These are phyloP conservation scores for Scatophagus argus DNA, from an alignment of 2,113 vertebrate species.

Conservation along the genomic window DNA sequence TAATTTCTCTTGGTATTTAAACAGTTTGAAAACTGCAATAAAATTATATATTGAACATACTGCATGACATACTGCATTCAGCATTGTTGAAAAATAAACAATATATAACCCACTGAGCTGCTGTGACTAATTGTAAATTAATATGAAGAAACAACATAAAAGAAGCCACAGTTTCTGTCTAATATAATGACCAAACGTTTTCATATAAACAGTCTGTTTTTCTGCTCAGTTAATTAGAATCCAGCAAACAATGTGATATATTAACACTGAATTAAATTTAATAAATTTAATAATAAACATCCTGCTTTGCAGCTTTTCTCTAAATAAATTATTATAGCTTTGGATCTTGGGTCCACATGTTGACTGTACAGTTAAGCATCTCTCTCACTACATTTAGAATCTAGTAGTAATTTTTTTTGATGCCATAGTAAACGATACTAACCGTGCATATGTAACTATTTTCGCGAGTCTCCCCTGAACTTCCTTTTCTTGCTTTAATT, in stretches of 20 bases:
- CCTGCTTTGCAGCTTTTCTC: not conserved
- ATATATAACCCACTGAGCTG: not conserved
- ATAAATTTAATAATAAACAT: not conserved
- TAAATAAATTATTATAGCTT: no score
- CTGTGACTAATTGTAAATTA: not conserved
- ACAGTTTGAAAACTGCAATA: not conserved
- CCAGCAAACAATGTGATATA: not conserved
- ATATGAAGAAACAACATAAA: not conserved
- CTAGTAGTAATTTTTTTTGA: not conserved
- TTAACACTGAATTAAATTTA: not conserved
- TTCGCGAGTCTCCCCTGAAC: no score
- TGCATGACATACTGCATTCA: not conserved
- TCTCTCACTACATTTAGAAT: not conserved
- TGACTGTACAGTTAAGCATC: not conserved
- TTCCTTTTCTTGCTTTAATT: not conserved
- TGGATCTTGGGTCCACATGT: not conserved
- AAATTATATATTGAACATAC: not conserved
- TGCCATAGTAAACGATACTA: not conserved
- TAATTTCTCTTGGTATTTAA: not conserved
- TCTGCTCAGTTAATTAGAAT: not conserved
- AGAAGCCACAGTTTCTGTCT: not conserved
- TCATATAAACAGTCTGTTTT: not conserved
- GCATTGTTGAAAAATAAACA: not conserved
- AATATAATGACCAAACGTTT: not conserved
- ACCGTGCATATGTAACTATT: not conserved